Base-by-base conservation (phyloP, 92 coral and sea anemone genomes). In the Hydrozoanthus gracilis region DNA sequence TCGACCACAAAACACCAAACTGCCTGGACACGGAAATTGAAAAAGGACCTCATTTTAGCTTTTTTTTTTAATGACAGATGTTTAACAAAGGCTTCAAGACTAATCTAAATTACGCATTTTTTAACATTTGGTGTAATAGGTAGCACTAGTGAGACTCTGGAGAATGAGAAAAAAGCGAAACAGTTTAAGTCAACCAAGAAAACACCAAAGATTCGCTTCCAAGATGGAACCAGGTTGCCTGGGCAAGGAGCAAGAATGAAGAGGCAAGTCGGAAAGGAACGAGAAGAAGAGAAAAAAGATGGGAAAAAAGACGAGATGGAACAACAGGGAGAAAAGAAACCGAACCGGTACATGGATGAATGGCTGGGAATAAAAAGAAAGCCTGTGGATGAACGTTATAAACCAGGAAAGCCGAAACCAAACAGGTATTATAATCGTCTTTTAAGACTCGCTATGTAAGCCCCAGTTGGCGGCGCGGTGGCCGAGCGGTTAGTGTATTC, bases 321-420 rank as follows among this genome's bases (percentile, higher is more conserved):
- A 73, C 92, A 74, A 54, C 83, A 83, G 15, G 87, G 83, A 55
- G 94, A 88, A 66, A 89, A 90, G 51, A 94, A 92, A 64, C 92
- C 90, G 39, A 94, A 94, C 86, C 90, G 90, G 51, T 94, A 92
- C 56, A 78, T 94, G 79, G 92, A 94, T 62, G 95, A 94, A 54
- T 94, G 98, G 98, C 90, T 94, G 15, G 98, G 98, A 62, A 83
- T 90, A 27, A 94, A 92, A 73, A 88, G 86, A 70, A 92, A 92
- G 69, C 93, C 87, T 9, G 92, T 88, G 69, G 99, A 95, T 86
- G 94, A 92, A 49, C 92, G 95, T 17, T 96, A 96, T 56, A 87
- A 92, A 66, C 99, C 99, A 6, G 98, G 95, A 6, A 96, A 93
- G 83, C 99, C 96, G 18, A 96, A 92, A 6, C 96, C 98, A 65